A percentile compares a stretch with the other conserved stretches of the same genome.
Evolutionary conservation across 1,140 invertebrate species (phyloP).

Genomic region (Ostrea edulis): DNA sequence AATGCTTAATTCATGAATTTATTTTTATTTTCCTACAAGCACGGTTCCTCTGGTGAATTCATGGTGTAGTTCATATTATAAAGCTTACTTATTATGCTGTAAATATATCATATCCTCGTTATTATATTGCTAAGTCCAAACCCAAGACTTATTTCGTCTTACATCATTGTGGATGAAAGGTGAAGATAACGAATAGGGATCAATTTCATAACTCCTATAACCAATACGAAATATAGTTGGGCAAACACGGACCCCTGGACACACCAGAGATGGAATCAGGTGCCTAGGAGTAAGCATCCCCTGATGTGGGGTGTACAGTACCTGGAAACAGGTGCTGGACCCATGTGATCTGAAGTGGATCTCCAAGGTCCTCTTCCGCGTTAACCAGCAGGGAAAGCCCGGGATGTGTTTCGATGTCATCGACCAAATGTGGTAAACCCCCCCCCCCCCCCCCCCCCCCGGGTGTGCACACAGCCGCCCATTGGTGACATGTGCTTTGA

Average conservation of each 20-base stretch:
- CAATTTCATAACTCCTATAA: too few species aligned
- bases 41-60: not conserved
- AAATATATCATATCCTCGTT: not conserved
- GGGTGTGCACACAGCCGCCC: not conserved
- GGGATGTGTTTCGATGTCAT: not conserved
- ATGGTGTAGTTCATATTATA: not conserved
- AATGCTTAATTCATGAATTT: too few species aligned
- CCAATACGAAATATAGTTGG: too few species aligned
- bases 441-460: not conserved
- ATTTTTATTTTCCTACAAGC: too few species aligned
- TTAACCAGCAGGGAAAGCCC: not conserved
- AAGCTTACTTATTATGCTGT: not conserved
- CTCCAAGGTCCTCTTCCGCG: not conserved
- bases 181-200: too few species aligned
- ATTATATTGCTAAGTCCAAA: not conserved
- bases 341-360: not conserved
- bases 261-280: too few species aligned
- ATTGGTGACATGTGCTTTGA: not conserved
- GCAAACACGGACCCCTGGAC: too few species aligned
- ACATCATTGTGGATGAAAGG: not conserved
- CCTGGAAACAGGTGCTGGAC: not conserved
- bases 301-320: not conserved
- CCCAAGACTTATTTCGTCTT: not conserved
- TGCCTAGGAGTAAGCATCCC: too few species aligned
- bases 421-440: not conserved